Conservation (phyloP, 2,888 invertebrate species). For the Caenorhabditis sp. region DNA sequence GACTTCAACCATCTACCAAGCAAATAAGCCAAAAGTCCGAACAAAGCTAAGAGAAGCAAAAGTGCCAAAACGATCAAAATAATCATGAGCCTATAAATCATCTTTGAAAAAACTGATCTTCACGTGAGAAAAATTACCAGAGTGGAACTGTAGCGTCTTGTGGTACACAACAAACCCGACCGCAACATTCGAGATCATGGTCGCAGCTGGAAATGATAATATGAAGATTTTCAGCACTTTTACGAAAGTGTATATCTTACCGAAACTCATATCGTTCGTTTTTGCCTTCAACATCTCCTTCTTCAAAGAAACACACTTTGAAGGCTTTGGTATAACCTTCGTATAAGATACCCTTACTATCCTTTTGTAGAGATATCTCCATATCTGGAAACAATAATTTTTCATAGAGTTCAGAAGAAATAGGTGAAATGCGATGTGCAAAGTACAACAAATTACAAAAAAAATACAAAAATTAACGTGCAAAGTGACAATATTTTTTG, state of each 20-base stretch:
- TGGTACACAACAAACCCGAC: slow-evolving; percentile 67
- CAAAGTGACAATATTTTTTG: too few relatives aligned
- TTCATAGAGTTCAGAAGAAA: neutral
- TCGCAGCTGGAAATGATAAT: slow-evolving; percentile 63
- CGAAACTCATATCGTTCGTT: slow-evolving; percentile 70
- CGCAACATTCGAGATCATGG: slow-evolving; percentile 66
- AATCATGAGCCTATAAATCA: slow-evolving; percentile 61
- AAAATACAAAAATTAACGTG: too few relatives aligned
- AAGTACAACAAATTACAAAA: too few relatives aligned
- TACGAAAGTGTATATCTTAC: slow-evolving; percentile 37
- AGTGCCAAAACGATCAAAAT: slow-evolving; percentile 57
- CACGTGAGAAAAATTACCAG: slow-evolving; percentile 43
- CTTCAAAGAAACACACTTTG: slow-evolving; percentile 68
- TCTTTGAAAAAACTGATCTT: neutral
- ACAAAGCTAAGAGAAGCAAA: slow-evolving; percentile 52
- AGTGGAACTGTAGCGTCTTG: slow-evolving; percentile 61
- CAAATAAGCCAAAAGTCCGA: slow-evolving; percentile 57
- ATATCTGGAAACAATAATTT: slow-evolving; percentile 40
- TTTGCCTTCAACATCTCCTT: slow-evolving; percentile 63
- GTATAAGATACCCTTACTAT: slow-evolving; percentile 68
- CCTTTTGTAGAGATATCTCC: slow-evolving; percentile 66
- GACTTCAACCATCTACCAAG: slow-evolving; percentile 59
- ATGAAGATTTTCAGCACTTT: slow-evolving; percentile 2
- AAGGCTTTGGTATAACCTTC: slow-evolving; percentile 69
- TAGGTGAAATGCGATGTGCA: too few relatives aligned